Evolutionary conservation across 2,113 vertebrate species (phyloP), one percentile per base, ranked within the genome.

Genomic region (Donacobius atricapilla): DNA sequence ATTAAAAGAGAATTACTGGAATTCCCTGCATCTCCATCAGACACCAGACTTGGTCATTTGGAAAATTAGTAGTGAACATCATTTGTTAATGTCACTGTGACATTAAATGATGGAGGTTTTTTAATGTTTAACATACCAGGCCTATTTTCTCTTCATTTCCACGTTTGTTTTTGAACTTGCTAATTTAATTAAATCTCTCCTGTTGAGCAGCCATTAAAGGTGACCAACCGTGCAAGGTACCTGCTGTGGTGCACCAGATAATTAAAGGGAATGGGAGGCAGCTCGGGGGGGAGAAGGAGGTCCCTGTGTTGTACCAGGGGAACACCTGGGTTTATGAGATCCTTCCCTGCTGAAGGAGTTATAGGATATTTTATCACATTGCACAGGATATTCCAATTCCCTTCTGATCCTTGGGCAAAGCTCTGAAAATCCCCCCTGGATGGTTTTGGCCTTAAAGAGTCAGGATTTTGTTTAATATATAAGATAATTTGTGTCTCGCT

Each of bases 181-280:
- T 97, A 97, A 96, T 98, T 97, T 98, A 98, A 99, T 99, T 98
- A 98, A 97, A 98, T 98, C 95, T 96, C 93, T 95, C 17, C 88
- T 97, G 89, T 91, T 94, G 95, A 96, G 96, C 96, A 97, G 89
- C 96, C 58, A 91, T 98, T 98, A 98, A 97, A 97, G 97, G 95
- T 92, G 97, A 96, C 72, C 85, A 96, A 93, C 95, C 89, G 1
- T 97, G 96, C 96, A 96, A 87, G 96, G 93, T 95, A 92, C 95
- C 97, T 97, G 95, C 93, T 97, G 98, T 97, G 97, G 96, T 87
- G 92, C 87, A 45, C 48, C 91, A 87, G 93, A 77, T 96, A 97
- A 98, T 98, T 60, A 96, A 97, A 95, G 89, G 31, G 75, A 75
- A 80, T 31, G 40, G 83, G 77, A 93, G 54, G 90, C 58, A 89